These are phyloP conservation scores for Vanessa tameamea DNA, from an alignment of 1,140 invertebrate genomes.

Conservation along the genomic window DNA sequence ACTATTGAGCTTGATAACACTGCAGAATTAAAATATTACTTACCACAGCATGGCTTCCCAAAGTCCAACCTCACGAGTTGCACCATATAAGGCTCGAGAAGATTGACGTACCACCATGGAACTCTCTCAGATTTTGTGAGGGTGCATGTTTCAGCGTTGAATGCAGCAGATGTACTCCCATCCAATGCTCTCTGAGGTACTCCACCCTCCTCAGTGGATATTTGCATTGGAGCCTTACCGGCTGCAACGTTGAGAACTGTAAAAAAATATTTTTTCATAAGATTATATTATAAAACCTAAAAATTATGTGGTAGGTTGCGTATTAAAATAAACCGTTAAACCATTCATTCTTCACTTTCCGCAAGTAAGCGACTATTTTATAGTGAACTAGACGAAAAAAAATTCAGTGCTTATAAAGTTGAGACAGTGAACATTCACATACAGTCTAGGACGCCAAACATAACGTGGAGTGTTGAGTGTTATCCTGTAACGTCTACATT, in stretches of 20 bases:
- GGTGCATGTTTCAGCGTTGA: constrained; percentile 92
- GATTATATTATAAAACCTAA: no score
- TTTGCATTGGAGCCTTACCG: constrained; percentile 97
- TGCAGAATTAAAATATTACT: constrained; percentile 59
- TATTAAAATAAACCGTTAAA: no score
- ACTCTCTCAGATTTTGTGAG: constrained; percentile 89
- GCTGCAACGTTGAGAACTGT: constrained; percentile 96
- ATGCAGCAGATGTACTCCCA: constrained; percentile 92
- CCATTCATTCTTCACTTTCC: no score
- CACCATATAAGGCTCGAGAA: constrained; percentile 97
- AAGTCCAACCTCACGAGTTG: constrained; percentile 95
- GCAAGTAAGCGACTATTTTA: no score
- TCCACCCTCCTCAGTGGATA: constrained; percentile 90
- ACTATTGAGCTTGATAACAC: no score
- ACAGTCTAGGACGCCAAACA: no score
- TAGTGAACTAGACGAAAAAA: no score
- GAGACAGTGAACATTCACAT: no score
- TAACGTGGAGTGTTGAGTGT: no score
- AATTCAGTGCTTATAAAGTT: no score
- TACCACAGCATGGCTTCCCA: constrained; percentile 94
- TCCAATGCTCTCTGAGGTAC: constrained; percentile 95
- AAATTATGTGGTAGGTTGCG: no score
- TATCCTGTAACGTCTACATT: no score
- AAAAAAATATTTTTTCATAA: constrained; percentile 49
- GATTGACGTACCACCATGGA: constrained; percentile 98